Evolutionary conservation across 2,797 vertebrate species (phyloP).

Genomic region (Serranus cabrilla): DNA sequence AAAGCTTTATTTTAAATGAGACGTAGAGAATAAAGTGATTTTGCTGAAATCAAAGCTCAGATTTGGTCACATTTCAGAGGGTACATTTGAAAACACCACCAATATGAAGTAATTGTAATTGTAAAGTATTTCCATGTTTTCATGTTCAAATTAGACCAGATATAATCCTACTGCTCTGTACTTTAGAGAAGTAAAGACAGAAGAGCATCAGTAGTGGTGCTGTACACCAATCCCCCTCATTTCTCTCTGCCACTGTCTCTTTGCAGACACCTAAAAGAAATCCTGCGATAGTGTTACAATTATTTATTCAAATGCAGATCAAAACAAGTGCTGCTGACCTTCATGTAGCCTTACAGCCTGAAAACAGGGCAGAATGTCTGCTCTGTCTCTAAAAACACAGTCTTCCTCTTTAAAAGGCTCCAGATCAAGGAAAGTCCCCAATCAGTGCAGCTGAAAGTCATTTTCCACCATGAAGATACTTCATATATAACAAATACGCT

Average conservation of each 20-base stretch:
- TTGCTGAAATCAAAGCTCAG: no score
- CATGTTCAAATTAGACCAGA: background rate
- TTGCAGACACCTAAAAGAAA: constrained; percentile 9
- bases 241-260: background rate
- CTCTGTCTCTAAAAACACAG: constrained; percentile 1
- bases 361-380: constrained; percentile 1
- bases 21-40: no score
- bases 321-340: constrained; percentile 4
- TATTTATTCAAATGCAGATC: constrained; percentile 24
- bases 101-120: constrained; percentile 4
- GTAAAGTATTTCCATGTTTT: constrained; percentile 5
- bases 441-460: background rate
- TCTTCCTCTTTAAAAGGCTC: background rate
- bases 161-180: background rate
- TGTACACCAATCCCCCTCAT: background rate
- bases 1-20: no score
- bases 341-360: background rate
- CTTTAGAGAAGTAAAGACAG: no score
- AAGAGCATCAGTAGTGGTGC: background rate
- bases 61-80: no score
- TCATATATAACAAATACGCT: background rate
- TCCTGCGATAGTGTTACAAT: constrained; percentile 17
- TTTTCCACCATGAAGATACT: no score
- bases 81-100: background rate
- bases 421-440: background rate